Evolutionary conservation across 1,140 invertebrate genomes (phyloP).

Genomic region (Trichonephila clavata): DNA sequence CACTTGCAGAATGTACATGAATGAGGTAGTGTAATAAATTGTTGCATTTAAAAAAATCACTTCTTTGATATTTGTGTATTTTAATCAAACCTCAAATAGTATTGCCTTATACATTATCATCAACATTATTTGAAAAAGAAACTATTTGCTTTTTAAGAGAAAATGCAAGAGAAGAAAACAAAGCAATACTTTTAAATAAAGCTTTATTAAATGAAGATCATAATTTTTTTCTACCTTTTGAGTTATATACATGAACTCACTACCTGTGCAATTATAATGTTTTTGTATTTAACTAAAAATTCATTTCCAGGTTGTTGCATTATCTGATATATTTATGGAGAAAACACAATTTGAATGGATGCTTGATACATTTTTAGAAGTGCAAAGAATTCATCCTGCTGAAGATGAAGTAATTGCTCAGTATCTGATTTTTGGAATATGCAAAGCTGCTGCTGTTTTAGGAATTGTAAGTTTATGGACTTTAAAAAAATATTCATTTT

Average conservation of each 20-base stretch:
- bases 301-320: slow-evolving; percentile 70
- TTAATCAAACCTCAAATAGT: no score
- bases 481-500: background rate
- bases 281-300: background rate
- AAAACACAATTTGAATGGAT: slow-evolving; percentile 88
- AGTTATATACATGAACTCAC: background rate
- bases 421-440: slow-evolving; percentile 86
- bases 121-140: no score
- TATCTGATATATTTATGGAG: slow-evolving; percentile 86
- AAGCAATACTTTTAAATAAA: no score
- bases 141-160: no score
- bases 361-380: slow-evolving; percentile 85
- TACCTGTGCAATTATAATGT: background rate
- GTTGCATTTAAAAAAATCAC: no score
- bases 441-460: slow-evolving; percentile 87
- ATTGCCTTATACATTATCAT: no score
- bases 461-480: slow-evolving; percentile 81
- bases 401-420: slow-evolving; percentile 88
- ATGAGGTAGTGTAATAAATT: no score
- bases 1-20: no score
- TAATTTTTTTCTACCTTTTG: background rate
- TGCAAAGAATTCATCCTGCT: slow-evolving; percentile 84
- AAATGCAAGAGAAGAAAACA: no score
- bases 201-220: no score
- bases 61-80: no score